phyloP scores from a whole-genome alignment of 2,797 vertebrate genomes.

The Poecilia velifera region DNA sequence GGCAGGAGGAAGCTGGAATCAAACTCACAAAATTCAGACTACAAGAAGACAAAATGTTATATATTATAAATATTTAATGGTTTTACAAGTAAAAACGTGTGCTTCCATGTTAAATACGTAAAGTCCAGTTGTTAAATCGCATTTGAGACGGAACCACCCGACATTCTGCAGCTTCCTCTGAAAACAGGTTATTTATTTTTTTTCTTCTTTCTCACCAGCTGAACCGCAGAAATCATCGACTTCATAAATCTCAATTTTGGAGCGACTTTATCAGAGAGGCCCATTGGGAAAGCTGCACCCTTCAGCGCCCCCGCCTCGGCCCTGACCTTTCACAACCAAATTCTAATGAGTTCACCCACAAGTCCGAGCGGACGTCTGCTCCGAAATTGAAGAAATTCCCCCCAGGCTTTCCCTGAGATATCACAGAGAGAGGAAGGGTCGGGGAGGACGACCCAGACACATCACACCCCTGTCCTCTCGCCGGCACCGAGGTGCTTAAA shows the following conservation, averaged over 20 bases:
- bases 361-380: constrained; percentile 6
- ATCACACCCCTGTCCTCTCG: background rate
- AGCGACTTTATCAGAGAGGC: background rate
- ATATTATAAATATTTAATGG: background rate
- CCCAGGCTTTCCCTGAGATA: background rate
- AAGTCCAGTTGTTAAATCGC: background rate
- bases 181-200: background rate
- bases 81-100: background rate
- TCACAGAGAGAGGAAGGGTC: background rate
- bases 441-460: constrained; percentile 6
- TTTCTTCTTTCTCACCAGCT: background rate
- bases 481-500: background rate
- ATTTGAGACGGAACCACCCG: background rate
- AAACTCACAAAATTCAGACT: background rate
- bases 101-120: background rate
- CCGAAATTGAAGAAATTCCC: constrained; percentile 12
- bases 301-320: background rate
- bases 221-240: background rate
- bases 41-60: background rate
- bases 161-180: background rate
- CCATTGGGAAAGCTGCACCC: background rate
- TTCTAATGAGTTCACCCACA: constrained; percentile 12
- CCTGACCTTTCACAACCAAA: constrained; percentile 11
- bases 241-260: constrained; percentile 5
- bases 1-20: background rate